These are phyloP conservation scores for Spinus olivaceus DNA, from an alignment of 2,797 vertebrate species.

Conservation along the genomic window DNA sequence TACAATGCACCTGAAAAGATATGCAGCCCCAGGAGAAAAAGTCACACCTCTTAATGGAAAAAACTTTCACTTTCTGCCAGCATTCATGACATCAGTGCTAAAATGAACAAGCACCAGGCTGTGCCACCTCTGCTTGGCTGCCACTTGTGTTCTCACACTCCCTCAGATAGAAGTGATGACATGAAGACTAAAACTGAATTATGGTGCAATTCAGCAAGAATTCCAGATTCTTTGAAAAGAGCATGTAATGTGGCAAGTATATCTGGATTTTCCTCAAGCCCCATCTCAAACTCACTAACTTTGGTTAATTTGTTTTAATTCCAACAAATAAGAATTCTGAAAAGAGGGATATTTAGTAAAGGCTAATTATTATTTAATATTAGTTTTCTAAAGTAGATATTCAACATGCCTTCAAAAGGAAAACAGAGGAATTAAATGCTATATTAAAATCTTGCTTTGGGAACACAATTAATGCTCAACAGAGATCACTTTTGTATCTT, in stretches of 20 bases:
- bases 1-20: not conserved
- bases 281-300: not conserved
- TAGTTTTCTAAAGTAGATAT: not conserved
- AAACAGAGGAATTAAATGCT: not conserved
- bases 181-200: slow-evolving; percentile 9
- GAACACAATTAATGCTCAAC: not conserved
- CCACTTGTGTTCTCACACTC: slow-evolving; percentile 9
- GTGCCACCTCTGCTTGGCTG: slow-evolving; percentile 9
- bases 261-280: not conserved
- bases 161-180: not conserved
- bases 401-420: not conserved
- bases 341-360: not conserved
- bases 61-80: not conserved
- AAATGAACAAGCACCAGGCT: slow-evolving; percentile 23
- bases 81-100: not conserved
- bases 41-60: not conserved
- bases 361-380: not conserved
- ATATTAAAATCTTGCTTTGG: not conserved
- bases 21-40: not conserved
- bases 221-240: not conserved
- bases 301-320: not conserved
- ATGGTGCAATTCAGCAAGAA: not conserved
- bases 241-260: not conserved
- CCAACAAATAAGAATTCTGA: not conserved
- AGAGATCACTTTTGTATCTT: not conserved